Evolutionary conservation across 2,113 vertebrate species (phyloP), one percentile per base, ranked within the genome.

Genomic region (Leptosomus discolor): DNA sequence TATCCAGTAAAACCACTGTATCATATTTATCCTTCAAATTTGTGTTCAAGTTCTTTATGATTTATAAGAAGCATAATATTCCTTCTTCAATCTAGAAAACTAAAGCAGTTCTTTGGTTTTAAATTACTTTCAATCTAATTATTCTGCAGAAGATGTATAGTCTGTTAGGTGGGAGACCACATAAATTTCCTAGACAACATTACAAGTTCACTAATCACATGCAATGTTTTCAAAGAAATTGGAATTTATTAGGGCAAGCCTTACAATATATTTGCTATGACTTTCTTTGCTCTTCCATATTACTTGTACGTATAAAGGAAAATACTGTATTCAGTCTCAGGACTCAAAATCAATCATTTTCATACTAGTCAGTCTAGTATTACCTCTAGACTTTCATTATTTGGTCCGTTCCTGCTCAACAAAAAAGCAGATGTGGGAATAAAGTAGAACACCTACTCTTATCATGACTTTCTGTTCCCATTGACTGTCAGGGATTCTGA

Each of bases 11-110:
- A 96, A 91, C 8, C 85, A 85, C 51, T 61, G 37, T 45, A 89
- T 71, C 43, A n/a, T 71, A 87, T 96, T 92, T 92, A 92, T 88
- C 48, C 71, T 86, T 83, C 74, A 56, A 93, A 96, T 82, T 20
- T 85, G 56, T 20, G 41, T 63, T 81, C 29, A 70, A 37, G 36
- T 60, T 94, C 69, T 57, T 88, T 54, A 64, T 69, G 6, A 63
- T 87, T 93, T 87, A 57, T 70, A 86, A 26, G 71, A 63, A 94
- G 22, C 12, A 51, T 34, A 80, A 73, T 56, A 95, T 36, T 39
- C 11, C 5, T 54, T 79, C 60, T 64, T 85, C 70, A 74, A 10
- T 60, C 29, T 37, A 51, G 61, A 80, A 85, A 91, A 90, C 23
- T 46, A n/a, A 68, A 81, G 32, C 20, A 30, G 39, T 53, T 82